Base-by-base conservation (phyloP, 2,888 invertebrate genomes). In the Synergus japonicus region DNA sequence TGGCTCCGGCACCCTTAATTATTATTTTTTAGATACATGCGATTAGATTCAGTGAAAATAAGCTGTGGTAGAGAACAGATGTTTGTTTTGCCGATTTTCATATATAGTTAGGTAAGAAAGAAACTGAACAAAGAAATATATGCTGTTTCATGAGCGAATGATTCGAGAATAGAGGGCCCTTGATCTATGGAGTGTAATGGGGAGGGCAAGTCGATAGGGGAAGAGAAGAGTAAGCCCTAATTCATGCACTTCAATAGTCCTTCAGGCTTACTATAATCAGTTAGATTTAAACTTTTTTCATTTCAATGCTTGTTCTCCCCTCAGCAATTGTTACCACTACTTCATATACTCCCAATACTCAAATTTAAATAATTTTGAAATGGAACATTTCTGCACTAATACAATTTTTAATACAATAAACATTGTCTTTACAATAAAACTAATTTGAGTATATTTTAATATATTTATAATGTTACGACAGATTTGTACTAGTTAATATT, bases 11-110 rank as follows among this genome's bases (percentile, higher is more conserved):
- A 0, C 22, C 22, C 22, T 22, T 22, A 22, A 22, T 22, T 29
- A 29, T 29, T 29, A 29, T 29, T 3, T 29, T 29, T 29, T 29
- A 29, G 29, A 69, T 43, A 15, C 41, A 43, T 43, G 49, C 29
- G 29, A 29, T 9, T 13, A 37, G 49, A 49, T n/a, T 73, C 15
- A 54, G 54, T 37, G 37, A 49, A 29, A 49, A 67, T 49, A 73
- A 54, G 22, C 29, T 29, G 29, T n/a, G 49, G 15, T 22, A 46
- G 22, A 29, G 37, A 37, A 37, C 73, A 73, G 73, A 73, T 73
- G 73, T 73, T 73, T 73, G 49, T 73, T 49, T 73, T 73, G 73
- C 73, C 18, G 73, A 54, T 73, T 73, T 73, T 73, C 73, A 49
- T 73, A 73, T 49, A 15, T 29, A 29, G 73, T 49, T 73, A 73